Evolutionary conservation across 1,140 invertebrate genomes (phyloP).

Genomic region (Zaprionus capensis): DNA sequence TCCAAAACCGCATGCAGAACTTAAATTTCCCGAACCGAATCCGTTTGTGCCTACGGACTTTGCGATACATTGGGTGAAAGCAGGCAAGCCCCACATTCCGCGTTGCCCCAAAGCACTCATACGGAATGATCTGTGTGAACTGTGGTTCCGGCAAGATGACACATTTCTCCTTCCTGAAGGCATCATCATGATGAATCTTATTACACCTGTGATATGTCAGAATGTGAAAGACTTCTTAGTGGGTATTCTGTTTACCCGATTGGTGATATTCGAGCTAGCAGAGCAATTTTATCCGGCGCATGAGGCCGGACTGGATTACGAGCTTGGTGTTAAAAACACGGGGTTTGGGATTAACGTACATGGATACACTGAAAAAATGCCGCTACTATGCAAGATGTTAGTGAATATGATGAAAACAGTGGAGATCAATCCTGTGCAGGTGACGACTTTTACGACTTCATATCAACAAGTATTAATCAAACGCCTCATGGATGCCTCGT

Average conservation of each 20-base stretch:
- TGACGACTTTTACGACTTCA: constrained; percentile 87
- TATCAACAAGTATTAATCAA: constrained; percentile 90
- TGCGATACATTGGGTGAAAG: constrained; percentile 46
- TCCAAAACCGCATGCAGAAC: constrained; percentile 80
- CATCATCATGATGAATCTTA: constrained; percentile 90
- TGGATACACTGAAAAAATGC: constrained; percentile 79
- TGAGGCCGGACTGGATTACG: constrained; percentile 89
- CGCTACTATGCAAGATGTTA: constrained; percentile 88
- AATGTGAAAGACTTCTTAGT: constrained; percentile 87
- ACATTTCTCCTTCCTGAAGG: constrained; percentile 93
- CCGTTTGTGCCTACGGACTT: constrained; percentile 62
- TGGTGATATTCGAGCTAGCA: constrained; percentile 86
- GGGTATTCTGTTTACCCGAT: constrained; percentile 87
- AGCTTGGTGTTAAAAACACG: constrained; percentile 86
- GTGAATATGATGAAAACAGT: constrained; percentile 86
- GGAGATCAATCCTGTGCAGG: constrained; percentile 84
- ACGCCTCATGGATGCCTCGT: constrained; percentile 88
- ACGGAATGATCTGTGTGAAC: constrained; percentile 87
- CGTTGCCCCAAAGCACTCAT: constrained; percentile 85
- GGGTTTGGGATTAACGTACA: constrained; percentile 89
- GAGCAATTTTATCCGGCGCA: constrained; percentile 92
- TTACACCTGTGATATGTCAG: constrained; percentile 87
- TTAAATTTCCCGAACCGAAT: constrained; percentile 45
- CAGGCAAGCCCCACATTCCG: constrained; percentile 47
- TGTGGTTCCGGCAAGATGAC: constrained; percentile 95